Evolutionary conservation across 2,113 vertebrate genomes (phyloP).

Genomic region (Chelonoidis abingdonii): DNA sequence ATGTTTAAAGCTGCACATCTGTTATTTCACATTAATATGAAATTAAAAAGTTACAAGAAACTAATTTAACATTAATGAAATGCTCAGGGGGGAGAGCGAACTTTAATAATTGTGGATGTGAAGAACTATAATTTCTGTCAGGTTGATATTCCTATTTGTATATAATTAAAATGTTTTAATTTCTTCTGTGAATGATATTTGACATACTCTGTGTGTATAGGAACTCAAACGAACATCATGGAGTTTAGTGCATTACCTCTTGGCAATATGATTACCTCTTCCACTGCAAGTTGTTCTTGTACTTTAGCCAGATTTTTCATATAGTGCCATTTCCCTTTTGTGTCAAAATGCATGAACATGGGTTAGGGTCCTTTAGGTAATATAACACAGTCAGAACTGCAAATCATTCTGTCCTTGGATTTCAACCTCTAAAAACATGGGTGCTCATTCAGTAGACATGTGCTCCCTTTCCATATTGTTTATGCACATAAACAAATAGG

Average conservation of each 20-base stretch:
- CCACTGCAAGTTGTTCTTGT: neutral
- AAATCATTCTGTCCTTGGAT: neutral
- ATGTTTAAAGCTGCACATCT: neutral
- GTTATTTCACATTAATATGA: neutral
- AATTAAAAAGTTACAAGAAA: neutral
- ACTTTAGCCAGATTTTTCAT: neutral
- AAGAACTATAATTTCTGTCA: neutral
- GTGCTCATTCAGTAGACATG: neutral
- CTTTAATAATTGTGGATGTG: neutral
- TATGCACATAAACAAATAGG: neutral
- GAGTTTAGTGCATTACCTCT: neutral
- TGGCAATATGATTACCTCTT: neutral
- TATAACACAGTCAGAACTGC: neutral
- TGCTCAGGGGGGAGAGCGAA: neutral
- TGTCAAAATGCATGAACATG: neutral
- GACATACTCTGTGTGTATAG: neutral
- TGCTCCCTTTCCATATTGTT: neutral
- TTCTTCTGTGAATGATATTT: neutral
- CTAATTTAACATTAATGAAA: neutral
- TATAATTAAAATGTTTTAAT: neutral
- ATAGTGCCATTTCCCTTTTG: neutral
- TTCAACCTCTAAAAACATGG: neutral
- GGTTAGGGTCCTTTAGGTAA: neutral
- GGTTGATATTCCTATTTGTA: neutral
- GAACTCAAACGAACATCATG: neutral